Conservation (phyloP, 1,140 invertebrate genomes). For the Calliopsis andreniformis region DNA sequence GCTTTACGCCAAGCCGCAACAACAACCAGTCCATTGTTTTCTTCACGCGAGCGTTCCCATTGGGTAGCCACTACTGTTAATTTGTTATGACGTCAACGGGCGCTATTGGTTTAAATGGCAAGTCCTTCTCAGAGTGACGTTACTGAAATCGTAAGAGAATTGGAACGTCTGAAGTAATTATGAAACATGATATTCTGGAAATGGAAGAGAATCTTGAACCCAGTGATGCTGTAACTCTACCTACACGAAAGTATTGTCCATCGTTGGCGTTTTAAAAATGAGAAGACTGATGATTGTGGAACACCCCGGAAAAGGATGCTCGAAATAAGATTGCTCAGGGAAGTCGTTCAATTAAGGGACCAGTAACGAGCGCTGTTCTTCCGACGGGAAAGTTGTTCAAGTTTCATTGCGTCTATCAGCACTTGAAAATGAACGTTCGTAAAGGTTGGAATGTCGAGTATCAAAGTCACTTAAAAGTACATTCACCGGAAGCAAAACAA, state of each 20-base stretch:
- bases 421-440: constrained; percentile 31
- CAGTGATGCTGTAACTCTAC: no score
- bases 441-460: constrained; percentile 8
- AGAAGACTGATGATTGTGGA: neutral
- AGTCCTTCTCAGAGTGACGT: neutral
- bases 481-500: constrained; percentile 7
- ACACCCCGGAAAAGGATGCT: neutral
- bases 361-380: neutral
- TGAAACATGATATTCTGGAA: no score
- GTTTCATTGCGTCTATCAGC: constrained; percentile 24
- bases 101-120: neutral
- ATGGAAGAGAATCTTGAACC: no score
- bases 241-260: no score
- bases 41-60: neutral
- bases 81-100: constrained; percentile 5
- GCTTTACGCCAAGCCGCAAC: constrained; percentile 33
- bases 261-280: neutral
- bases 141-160: no score
- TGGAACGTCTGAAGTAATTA: no score
- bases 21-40: constrained; percentile 16
- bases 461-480: constrained; percentile 39
- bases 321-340: neutral
- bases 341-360: neutral
- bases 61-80: constrained; percentile 2
- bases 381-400: no score